phyloP scores from a whole-genome alignment of 1,140 invertebrate genomes.

The Drosophila aff. region DNA sequence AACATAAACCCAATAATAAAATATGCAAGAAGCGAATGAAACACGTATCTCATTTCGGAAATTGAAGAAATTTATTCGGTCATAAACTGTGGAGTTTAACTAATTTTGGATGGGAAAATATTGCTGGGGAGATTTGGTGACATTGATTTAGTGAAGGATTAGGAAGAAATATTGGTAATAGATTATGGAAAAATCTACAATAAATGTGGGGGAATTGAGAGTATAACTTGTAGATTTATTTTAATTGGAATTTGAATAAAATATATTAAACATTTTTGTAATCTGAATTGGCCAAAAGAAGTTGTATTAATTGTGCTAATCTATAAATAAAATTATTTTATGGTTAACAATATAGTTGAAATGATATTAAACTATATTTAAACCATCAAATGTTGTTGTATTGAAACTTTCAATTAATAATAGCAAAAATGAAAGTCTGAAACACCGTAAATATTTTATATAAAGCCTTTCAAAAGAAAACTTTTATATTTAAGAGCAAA shows the following conservation, averaged over 20 bases:
- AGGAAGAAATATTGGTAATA: neutral
- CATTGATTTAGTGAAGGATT: too few relatives aligned
- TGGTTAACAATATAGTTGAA: neutral
- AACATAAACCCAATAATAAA: slow-evolving; percentile 36
- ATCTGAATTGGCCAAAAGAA: neutral
- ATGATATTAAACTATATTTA: too few relatives aligned
- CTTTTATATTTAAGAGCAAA: too few relatives aligned
- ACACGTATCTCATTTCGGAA: slow-evolving; percentile 11
- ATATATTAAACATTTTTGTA: too few relatives aligned
- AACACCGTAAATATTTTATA: neutral
- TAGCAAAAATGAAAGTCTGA: neutral
- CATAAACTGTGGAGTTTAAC: slow-evolving; percentile 2
- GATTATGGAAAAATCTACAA: neutral
- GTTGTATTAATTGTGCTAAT: neutral
- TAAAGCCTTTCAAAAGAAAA: neutral
- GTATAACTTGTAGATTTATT: neutral
- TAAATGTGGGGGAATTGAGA: neutral
- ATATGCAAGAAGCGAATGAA: slow-evolving; percentile 24
- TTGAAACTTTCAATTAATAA: neutral
- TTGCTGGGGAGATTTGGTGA: neutral
- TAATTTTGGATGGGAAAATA: neutral
- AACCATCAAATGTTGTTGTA: neutral
- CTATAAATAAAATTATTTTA: neutral
- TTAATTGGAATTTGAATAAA: neutral
- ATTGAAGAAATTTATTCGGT: slow-evolving; percentile 11